These are phyloP conservation scores for Pollenia angustigena DNA, from an alignment of 2,888 invertebrate genomes.

Conservation along the genomic window DNA sequence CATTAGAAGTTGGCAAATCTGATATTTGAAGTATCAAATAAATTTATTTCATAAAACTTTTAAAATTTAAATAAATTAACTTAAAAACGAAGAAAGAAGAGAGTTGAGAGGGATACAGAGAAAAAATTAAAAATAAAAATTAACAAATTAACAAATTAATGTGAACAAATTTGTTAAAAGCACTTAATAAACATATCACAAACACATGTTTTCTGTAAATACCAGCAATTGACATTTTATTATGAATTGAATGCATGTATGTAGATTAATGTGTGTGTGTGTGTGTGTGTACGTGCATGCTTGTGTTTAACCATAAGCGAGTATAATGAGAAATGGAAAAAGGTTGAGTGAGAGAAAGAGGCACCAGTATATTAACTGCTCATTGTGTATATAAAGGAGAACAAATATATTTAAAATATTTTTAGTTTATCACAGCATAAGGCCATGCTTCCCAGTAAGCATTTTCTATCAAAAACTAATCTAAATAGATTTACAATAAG, in stretches of 20 bases:
- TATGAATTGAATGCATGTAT: constrained; percentile 1
- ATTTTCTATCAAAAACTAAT: too few relatives aligned
- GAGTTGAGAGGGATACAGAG: background rate
- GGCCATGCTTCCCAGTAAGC: background rate
- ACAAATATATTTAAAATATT: constrained; percentile 29
- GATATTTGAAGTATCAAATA: background rate
- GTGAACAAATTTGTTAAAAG: constrained; percentile 60
- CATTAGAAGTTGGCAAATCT: background rate
- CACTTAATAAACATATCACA: constrained; percentile 65
- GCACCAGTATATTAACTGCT: background rate
- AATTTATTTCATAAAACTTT: background rate
- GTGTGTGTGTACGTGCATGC: background rate
- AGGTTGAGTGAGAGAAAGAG: too few relatives aligned
- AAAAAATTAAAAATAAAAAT: constrained; percentile 23
- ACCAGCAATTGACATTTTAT: constrained; percentile 45
- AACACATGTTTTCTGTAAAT: constrained; percentile 61
- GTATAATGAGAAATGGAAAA: background rate
- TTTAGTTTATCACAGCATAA: background rate
- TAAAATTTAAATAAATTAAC: background rate
- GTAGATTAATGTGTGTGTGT: background rate
- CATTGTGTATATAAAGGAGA: background rate
- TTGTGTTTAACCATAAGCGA: background rate
- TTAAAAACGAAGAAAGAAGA: background rate
- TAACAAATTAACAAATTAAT: constrained; percentile 64
- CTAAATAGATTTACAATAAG: too few relatives aligned